Percentiles rank a stretch among this genome's conserved stretches.
Evolutionary conservation across 1,140 invertebrate genomes (phyloP).

Genomic region (Lasioglossum baleicum): DNA sequence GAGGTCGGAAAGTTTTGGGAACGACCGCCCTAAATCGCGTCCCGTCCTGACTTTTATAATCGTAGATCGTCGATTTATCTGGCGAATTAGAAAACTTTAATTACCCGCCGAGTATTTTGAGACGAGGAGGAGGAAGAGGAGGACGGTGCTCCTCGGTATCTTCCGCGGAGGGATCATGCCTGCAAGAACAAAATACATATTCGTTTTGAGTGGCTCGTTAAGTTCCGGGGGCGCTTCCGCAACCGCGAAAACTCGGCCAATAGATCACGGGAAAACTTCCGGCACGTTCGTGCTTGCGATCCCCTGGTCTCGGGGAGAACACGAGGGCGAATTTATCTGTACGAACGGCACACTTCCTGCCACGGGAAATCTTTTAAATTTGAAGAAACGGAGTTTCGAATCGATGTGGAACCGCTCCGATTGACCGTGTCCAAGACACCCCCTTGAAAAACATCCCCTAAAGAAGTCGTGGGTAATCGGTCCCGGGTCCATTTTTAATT

Average conservation of each 20-base stretch:
- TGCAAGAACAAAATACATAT: conserved; percentile 56
- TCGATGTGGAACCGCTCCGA: background rate
- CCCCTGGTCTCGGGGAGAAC: conserved; percentile 39
- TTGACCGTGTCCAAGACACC: no score
- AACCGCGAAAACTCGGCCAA: conserved; percentile 55
- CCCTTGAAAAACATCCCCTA: no score
- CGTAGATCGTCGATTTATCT: conserved; percentile 21
- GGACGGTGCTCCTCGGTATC: background rate
- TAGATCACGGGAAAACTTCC: conserved; percentile 62
- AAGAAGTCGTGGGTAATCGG: no score
- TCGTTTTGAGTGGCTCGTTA: conserved; percentile 62
- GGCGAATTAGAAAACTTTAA: conserved; percentile 43
- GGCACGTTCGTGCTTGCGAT: conserved; percentile 53
- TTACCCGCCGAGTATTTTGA: conserved; percentile 19
- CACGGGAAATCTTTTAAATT: conserved; percentile 22
- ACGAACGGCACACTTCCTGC: background rate
- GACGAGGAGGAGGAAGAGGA: no score
- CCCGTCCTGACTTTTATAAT: background rate
- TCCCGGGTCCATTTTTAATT: no score
- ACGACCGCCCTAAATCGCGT: conserved; percentile 13
- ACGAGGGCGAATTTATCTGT: conserved; percentile 12
- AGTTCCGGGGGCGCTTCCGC: conserved; percentile 50
- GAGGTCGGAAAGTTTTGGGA: conserved; percentile 6
- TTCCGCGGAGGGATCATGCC: background rate
- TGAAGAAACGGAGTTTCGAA: background rate